Evolutionary conservation across 1,140 invertebrate genomes (phyloP).

Genomic region (Orchesella cincta): DNA sequence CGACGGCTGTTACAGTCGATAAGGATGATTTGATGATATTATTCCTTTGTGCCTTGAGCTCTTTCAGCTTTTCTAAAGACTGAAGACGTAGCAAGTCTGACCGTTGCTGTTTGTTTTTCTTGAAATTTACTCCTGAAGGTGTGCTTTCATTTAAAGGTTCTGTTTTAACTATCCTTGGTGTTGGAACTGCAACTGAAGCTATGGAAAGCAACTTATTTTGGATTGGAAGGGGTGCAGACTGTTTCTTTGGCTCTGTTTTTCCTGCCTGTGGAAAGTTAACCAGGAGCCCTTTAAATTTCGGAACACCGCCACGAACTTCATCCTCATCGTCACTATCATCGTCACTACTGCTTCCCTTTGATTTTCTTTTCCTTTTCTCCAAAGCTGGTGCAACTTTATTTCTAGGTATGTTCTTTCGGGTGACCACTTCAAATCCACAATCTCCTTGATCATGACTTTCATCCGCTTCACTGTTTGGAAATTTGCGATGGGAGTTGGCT

Average conservation of each 20-base stretch:
- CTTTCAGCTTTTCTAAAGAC: slow-evolving; percentile 29
- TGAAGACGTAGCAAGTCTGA: slow-evolving; percentile 36
- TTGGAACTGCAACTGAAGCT: not conserved
- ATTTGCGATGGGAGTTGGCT: not conserved
- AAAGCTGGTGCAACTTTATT: not conserved
- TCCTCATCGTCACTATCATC: slow-evolving; percentile 7
- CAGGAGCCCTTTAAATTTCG: slow-evolving; percentile 25
- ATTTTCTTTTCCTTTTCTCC: not conserved
- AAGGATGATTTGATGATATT: slow-evolving; percentile 27
- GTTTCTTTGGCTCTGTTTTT: not conserved
- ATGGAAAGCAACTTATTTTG: not conserved
- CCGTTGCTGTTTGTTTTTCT: slow-evolving; percentile 29
- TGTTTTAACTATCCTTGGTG: not conserved
- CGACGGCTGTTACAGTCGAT: not conserved
- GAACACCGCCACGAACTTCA: not conserved
- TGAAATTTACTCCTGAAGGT: slow-evolving; percentile 31
- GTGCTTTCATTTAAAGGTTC: not conserved
- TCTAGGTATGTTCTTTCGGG: not conserved
- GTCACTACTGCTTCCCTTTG: not conserved
- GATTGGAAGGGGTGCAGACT: not conserved
- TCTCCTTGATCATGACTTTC: not conserved
- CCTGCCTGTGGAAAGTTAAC: not conserved
- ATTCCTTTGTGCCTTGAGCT: slow-evolving; percentile 12
- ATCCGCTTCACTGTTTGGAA: not conserved
- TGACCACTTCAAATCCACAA: slow-evolving; percentile 1